Percentiles rank a stretch among this genome's conserved stretches.
Evolutionary conservation across 2,113 vertebrate species (phyloP).

Genomic region (Morone saxatilis): DNA sequence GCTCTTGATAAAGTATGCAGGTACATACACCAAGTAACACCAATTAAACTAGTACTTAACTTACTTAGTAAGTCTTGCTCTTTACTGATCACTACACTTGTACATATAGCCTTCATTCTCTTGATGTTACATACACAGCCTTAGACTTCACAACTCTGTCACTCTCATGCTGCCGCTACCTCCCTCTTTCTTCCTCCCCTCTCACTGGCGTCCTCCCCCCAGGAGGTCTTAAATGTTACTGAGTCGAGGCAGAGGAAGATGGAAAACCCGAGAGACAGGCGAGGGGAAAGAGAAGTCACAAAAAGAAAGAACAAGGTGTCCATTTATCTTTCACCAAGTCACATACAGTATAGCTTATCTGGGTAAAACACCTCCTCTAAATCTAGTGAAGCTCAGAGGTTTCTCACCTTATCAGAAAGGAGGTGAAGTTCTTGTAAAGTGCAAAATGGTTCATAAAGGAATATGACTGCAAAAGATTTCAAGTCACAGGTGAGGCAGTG

Average conservation of each 20-base stretch:
- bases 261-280: constrained; percentile 57
- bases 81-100: constrained; percentile 18
- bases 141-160: constrained; percentile 20
- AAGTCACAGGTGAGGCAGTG: constrained; percentile 18
- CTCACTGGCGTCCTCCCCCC: neutral
- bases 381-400: constrained; percentile 51
- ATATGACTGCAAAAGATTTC: constrained; percentile 33
- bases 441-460: constrained; percentile 56
- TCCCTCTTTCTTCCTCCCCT: neutral
- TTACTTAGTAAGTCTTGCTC: constrained; percentile 5
- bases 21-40: neutral
- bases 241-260: constrained; percentile 66
- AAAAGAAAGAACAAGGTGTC: constrained; percentile 60
- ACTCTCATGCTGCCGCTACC: neutral
- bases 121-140: neutral
- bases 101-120: neutral
- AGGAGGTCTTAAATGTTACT: constrained; percentile 63
- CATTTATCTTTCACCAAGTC: constrained; percentile 68
- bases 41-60: constrained; percentile 6
- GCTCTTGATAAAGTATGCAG: too few species aligned
- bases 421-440: constrained; percentile 58
- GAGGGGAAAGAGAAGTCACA: constrained; percentile 45
- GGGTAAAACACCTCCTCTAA: constrained; percentile 54
- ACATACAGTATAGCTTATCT: constrained; percentile 54
- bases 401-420: constrained; percentile 47